Evolutionary conservation across 2,888 invertebrate genomes (phyloP).

Genomic region (Ashinkailepas kermadecensis): DNA sequence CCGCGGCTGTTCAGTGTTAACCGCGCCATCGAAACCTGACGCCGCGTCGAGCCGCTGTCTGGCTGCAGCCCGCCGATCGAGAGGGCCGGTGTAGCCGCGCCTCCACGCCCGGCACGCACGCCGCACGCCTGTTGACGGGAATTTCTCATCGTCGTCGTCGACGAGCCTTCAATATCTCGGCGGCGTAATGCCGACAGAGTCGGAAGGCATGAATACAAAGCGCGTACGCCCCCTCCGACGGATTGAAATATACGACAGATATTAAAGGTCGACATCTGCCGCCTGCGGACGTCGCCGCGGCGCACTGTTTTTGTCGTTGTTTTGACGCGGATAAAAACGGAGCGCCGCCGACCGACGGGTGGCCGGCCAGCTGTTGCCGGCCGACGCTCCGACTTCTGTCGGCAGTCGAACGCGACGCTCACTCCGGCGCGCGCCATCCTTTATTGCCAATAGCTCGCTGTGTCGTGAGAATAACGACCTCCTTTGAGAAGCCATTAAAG

Average conservation of each 20-base stretch:
- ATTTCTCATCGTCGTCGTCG: not conserved
- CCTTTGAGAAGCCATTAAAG: constrained; percentile 13
- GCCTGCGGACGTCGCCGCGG: not conserved
- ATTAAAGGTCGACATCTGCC: not conserved
- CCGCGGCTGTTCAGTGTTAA: not conserved
- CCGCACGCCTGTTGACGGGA: not conserved
- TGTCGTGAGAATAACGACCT: constrained; percentile 3
- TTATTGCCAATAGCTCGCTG: not conserved
- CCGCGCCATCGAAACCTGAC: not conserved
- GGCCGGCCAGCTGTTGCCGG: not conserved
- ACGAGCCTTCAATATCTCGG: not conserved
- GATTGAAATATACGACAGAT: constrained; percentile 3
- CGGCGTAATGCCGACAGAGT: no score
- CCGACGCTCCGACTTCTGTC: not conserved
- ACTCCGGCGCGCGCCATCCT: not conserved
- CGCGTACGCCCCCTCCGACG: not conserved
- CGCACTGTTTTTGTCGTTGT: constrained; percentile 2
- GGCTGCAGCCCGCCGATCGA: no score
- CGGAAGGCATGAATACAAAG: not conserved
- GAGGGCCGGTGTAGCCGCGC: no score
- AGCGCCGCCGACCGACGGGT: no score
- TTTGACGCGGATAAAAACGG: not conserved
- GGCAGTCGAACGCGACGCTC: not conserved
- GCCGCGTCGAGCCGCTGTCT: not conserved
- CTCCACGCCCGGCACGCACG: not conserved